phyloP scores from a whole-genome alignment of 1,140 invertebrate genomes.

The Colletes latitarsis region DNA sequence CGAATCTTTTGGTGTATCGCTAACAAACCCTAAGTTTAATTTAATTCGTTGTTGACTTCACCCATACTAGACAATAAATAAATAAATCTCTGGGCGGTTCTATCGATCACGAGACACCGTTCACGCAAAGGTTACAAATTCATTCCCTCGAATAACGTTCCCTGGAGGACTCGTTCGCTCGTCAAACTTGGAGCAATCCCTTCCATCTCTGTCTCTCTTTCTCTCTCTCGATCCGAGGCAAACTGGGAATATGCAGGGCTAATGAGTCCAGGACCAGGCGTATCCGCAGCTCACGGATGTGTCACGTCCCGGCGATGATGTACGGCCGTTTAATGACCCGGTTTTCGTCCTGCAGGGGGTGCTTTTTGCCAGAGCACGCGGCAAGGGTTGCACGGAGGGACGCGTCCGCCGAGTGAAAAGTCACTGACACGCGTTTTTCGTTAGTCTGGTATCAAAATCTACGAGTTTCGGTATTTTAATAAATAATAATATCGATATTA shows the following conservation, averaged over 20 bases:
- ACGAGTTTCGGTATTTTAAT: too few relatives aligned
- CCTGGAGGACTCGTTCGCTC: not conserved
- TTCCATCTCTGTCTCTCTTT: too few relatives aligned
- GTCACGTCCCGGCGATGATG: conserved; percentile 63
- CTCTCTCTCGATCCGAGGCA: not conserved
- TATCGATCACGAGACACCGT: not conserved
- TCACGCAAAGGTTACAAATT: not conserved
- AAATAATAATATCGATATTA: too few relatives aligned
- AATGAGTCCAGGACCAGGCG: conserved; percentile 41
- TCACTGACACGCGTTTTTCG: conserved; percentile 60
- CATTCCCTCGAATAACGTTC: not conserved
- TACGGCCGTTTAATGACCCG: conserved; percentile 71
- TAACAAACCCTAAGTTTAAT: too few relatives aligned
- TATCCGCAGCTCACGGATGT: conserved; percentile 36
- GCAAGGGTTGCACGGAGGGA: conserved; percentile 45
- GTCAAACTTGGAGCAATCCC: conserved; percentile 8
- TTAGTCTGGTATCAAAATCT: not conserved
- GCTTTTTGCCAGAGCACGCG: conserved; percentile 44
- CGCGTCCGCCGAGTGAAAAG: conserved; percentile 49
- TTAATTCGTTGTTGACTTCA: too few relatives aligned
- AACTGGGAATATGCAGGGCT: conserved; percentile 53
- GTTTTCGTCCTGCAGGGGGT: conserved; percentile 37
- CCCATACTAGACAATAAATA: too few relatives aligned
- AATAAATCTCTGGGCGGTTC: not conserved
- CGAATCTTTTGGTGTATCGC: too few relatives aligned